phyloP scores from a whole-genome alignment of 2,797 vertebrate species.

The Crypturellus tataupa region DNA sequence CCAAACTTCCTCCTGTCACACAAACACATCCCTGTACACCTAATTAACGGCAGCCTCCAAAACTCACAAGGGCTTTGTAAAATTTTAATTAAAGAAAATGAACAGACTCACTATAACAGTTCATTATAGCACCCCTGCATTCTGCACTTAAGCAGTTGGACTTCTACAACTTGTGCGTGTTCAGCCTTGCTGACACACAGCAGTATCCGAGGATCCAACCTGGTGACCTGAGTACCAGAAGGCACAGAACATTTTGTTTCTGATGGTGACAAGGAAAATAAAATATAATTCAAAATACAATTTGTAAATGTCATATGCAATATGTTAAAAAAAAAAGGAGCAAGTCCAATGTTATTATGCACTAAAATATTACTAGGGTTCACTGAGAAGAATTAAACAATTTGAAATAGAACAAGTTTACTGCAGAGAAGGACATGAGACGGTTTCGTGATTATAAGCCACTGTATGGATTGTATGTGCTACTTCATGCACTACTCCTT shows the following conservation, averaged over 20 bases:
- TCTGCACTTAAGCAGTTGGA: slow-evolving; percentile 27
- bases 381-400: slow-evolving; percentile 34
- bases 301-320: slow-evolving; percentile 25
- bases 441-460: slow-evolving; percentile 16
- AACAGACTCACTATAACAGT: slow-evolving; percentile 14
- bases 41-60: slow-evolving; percentile 6
- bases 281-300: slow-evolving; percentile 14
- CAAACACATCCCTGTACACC: not conserved
- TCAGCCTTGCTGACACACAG: not conserved
- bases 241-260: not conserved
- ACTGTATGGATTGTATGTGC: not conserved
- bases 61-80: slow-evolving; percentile 53
- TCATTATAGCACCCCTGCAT: slow-evolving; percentile 30
- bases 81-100: slow-evolving; percentile 74
- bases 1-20: slow-evolving; percentile 1
- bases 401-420: slow-evolving; percentile 32
- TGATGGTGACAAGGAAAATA: not conserved
- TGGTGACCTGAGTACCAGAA: not conserved
- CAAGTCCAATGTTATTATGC: not conserved
- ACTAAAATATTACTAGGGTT: slow-evolving; percentile 35
- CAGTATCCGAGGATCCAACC: not conserved
- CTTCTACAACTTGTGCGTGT: not conserved
- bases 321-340: slow-evolving; percentile 35
- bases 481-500: slow-evolving; percentile 1
- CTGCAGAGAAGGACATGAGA: slow-evolving; percentile 4